These are phyloP conservation scores for Lophius piscatorius DNA, from an alignment of 2,113 vertebrate genomes.

Conservation along the genomic window DNA sequence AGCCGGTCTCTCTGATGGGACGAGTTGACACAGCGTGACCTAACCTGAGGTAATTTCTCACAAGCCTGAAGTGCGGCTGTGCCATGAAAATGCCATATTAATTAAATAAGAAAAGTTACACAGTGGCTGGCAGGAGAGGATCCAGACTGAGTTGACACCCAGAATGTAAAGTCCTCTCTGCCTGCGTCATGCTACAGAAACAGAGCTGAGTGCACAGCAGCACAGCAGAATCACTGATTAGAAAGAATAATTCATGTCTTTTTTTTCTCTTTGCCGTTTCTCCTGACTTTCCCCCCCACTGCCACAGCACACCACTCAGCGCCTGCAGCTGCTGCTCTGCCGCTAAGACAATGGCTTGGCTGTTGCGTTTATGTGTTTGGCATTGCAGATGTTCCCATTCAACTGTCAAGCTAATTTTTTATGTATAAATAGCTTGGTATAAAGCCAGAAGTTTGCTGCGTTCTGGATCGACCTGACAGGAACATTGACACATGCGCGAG, in stretches of 20 bases:
- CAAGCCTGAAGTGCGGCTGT: conserved; percentile 36
- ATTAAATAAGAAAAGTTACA: conserved; percentile 56
- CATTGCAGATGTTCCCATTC: conserved; percentile 34
- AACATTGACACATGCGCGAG: conserved; percentile 44
- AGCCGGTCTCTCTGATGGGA: not conserved
- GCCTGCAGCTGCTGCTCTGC: conserved; percentile 39
- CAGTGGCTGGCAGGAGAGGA: conserved; percentile 22
- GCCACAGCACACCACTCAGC: conserved; percentile 7
- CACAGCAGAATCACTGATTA: conserved; percentile 42
- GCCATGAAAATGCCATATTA: conserved; percentile 45
- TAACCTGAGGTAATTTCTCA: conserved; percentile 46
- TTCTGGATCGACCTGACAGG: conserved; percentile 44
- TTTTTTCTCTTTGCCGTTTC: not conserved
- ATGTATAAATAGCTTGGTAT: conserved; percentile 32
- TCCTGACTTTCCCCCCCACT: conserved; percentile 18
- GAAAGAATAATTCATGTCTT: conserved; percentile 48
- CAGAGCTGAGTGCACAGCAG: conserved; percentile 23
- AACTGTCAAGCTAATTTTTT: conserved; percentile 43
- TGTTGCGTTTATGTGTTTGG: not conserved
- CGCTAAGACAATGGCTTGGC: conserved; percentile 31
- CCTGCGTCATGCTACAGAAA: conserved; percentile 4
- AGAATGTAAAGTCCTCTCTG: conserved; percentile 41
- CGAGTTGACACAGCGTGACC: conserved; percentile 12
- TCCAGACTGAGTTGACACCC: conserved; percentile 33
- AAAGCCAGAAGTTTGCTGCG: conserved; percentile 18